A percentile compares a stretch with the other conserved stretches of the same genome.
Evolutionary conservation across 2,797 vertebrate species (phyloP).

Genomic region (Syncerus caffer): DNA sequence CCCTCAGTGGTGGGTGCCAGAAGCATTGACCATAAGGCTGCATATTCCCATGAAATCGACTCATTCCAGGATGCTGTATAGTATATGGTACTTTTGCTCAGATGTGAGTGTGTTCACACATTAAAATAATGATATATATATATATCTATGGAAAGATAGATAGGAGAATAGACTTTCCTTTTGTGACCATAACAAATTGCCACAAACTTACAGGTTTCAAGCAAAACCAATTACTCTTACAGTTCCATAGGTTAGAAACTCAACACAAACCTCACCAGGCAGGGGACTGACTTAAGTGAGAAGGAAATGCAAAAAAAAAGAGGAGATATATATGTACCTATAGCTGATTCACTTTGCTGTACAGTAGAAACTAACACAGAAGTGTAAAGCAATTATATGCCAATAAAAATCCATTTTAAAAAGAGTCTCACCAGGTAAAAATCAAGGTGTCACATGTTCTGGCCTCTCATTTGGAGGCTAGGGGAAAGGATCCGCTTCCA

Average conservation of each 20-base stretch:
- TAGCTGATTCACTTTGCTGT: not conserved
- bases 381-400: not conserved
- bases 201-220: not conserved
- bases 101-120: not conserved
- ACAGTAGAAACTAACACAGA: not conserved
- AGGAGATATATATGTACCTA: not conserved
- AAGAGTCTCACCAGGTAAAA: not conserved
- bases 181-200: not conserved
- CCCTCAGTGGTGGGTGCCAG: not conserved
- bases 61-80: not conserved
- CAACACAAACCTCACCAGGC: not conserved
- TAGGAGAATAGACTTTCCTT: not conserved
- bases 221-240: not conserved
- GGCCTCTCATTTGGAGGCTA: not conserved
- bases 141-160: not conserved
- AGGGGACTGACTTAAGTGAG: not conserved
- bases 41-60: not conserved
- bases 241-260: not conserved
- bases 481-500: fast-evolving
- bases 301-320: not conserved
- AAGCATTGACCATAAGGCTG: not conserved
- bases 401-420: not conserved
- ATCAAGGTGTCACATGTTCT: not conserved
- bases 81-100: not conserved
- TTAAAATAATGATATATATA: not conserved